Percentiles rank a stretch among this genome's conserved stretches.
Conservation (phyloP, 1,140 invertebrate species). For the Philotrypesis tridentata region DNA sequence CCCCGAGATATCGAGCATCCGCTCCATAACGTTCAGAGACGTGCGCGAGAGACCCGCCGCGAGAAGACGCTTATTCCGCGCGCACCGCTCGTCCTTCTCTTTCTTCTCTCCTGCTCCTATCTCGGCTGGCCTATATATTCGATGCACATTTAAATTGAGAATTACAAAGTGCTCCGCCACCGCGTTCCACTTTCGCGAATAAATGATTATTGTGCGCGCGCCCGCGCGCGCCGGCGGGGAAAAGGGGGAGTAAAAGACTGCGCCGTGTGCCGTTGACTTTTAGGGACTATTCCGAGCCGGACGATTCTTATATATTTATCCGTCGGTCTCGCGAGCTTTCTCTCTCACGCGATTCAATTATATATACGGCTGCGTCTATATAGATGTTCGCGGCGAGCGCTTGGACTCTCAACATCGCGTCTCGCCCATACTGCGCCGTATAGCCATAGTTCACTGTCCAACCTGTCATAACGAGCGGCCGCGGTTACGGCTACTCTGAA, state of each 20-base stretch:
- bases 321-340: too few species aligned
- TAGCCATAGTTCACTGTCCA: too few species aligned
- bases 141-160: background rate
- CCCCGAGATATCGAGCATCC: conserved; percentile 4
- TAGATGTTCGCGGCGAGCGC: background rate
- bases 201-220: conserved; percentile 3
- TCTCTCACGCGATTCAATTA: background rate
- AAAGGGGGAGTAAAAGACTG: background rate
- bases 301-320: background rate
- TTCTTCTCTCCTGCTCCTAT: background rate
- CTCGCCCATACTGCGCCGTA: too few species aligned
- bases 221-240: too few species aligned
- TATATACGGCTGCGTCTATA: too few species aligned
- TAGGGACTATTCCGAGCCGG: background rate
- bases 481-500: too few species aligned
- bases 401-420: too few species aligned
- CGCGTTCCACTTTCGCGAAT: background rate
- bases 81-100: background rate
- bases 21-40: background rate
- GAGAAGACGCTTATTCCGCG: background rate
- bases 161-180: background rate
- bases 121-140: conserved; percentile 7
- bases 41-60: background rate
- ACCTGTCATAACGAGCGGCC: too few species aligned
- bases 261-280: background rate